Evolutionary conservation across 1,140 invertebrate species (phyloP), one percentile per base, ranked within the genome.

Genomic region (Paralvinella palmiformis): DNA sequence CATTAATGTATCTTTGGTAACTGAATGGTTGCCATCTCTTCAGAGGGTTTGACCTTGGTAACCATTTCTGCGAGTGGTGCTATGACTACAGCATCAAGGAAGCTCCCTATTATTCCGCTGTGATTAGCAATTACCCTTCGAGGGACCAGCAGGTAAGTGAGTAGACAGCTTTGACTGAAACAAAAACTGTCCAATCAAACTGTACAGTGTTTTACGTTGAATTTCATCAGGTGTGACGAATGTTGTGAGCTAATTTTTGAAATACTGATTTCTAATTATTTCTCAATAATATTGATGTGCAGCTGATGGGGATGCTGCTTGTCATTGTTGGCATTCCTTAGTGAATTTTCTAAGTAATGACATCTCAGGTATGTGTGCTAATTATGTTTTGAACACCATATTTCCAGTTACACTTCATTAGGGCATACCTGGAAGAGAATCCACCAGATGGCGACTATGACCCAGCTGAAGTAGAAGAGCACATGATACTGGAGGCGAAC

Each of bases 61-160:
- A 98, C 81, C 94, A 98, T 75, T 96, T 97, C 77, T 85, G 91
- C 66, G 94, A 98, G 80, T 97, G 93, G 92, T 87, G 86, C 6
- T 95, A 91, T 78, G 91, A 96, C 74, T 97, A 98, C 77, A 90
- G 87, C 0, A 85, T 86, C 59, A 78, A 85, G 0, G 84, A 88
- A 50, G 85, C 87, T 75, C 94, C 94, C 1, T 66, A 66, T 41
- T 66, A 33, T 32, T 35, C 59, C 6, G 59, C 64, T 15, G 45
- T 27, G 2, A 27, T 65, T 3, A 83, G 86, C 27, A 84, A 87
- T 68, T 91, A 87, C 73, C 90, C 94, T 0, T 87, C 84, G 15
- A 82, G 85, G 63, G 86, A 90, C 63, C 89, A 94, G 81, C 88
- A 92, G 86, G 89, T 91, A 82, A 83, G 82, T 33, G 22, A 32